phyloP scores from a whole-genome alignment of 2,113 vertebrate species.

The Sialia sialis region DNA sequence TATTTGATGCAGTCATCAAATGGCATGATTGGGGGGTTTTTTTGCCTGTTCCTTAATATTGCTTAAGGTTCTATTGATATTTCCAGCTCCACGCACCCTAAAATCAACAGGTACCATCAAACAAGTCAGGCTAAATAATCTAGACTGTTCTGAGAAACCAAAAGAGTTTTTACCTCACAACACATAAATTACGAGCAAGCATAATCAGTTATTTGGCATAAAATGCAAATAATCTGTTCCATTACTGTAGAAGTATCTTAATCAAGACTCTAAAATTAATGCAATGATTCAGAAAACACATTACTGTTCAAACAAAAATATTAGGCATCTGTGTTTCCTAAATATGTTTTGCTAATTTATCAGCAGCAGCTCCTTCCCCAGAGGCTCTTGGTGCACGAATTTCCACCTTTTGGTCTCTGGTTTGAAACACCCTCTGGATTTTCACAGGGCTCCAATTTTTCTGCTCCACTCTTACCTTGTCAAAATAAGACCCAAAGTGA shows the following conservation, averaged over 20 bases:
- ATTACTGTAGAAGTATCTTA: not conserved
- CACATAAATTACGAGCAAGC: not conserved
- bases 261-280: not conserved
- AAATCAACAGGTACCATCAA: not conserved
- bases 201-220: not conserved
- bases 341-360: not conserved
- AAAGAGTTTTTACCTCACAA: not conserved
- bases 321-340: slow-evolving; percentile 22
- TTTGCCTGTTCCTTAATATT: not conserved
- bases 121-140: not conserved
- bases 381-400: not conserved
- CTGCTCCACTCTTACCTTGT: not conserved
- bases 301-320: slow-evolving; percentile 17
- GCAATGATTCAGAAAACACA: not conserved
- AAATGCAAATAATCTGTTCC: not conserved
- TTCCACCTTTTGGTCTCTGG: not conserved
- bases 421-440: not conserved
- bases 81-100: not conserved
- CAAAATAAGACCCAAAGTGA: not conserved
- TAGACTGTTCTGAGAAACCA: not conserved
- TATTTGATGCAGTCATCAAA: not conserved
- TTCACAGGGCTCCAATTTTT: not conserved
- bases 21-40: rapidly evolving
- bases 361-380: not conserved
- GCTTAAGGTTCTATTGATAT: not conserved